These are phyloP conservation scores for Holacanthus passer DNA, from an alignment of 2,113 vertebrate species.

Conservation along the genomic window DNA sequence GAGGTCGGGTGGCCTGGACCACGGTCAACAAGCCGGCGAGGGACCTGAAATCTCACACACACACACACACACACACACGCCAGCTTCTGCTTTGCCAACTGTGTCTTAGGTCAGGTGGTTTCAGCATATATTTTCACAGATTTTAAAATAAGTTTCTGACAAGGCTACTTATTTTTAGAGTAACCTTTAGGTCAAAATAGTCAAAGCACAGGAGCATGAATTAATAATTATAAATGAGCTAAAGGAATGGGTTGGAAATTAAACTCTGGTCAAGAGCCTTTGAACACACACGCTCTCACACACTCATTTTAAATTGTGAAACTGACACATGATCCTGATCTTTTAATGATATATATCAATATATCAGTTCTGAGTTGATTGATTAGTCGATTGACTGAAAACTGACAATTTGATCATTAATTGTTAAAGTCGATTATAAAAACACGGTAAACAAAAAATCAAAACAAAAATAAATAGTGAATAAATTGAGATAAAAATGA, in stretches of 20 bases:
- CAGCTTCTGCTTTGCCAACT: neutral
- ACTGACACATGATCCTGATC: neutral
- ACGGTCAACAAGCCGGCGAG: constrained; percentile 58
- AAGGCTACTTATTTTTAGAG: neutral
- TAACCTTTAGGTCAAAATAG: neutral
- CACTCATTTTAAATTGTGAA: neutral
- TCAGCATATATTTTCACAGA: neutral
- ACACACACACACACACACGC: constrained; percentile 20
- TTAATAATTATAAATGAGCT: neutral
- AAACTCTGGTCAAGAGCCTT: neutral
- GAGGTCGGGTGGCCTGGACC: constrained; percentile 79
- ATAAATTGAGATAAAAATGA: too few species aligned
- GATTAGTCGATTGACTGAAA: neutral
- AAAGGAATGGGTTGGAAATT: neutral
- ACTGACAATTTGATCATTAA: neutral
- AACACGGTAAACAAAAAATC: too few species aligned
- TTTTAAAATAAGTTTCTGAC: neutral
- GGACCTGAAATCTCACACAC: constrained; percentile 20
- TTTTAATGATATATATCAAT: neutral
- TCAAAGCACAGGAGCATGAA: neutral
- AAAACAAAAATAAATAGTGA: too few species aligned
- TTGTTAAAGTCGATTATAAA: neutral
- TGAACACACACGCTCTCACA: constrained; percentile 2
- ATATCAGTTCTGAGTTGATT: neutral
- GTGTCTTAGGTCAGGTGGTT: neutral